Base-by-base conservation (phyloP, 2,113 vertebrate genomes). In the Lycaon pictus region DNA sequence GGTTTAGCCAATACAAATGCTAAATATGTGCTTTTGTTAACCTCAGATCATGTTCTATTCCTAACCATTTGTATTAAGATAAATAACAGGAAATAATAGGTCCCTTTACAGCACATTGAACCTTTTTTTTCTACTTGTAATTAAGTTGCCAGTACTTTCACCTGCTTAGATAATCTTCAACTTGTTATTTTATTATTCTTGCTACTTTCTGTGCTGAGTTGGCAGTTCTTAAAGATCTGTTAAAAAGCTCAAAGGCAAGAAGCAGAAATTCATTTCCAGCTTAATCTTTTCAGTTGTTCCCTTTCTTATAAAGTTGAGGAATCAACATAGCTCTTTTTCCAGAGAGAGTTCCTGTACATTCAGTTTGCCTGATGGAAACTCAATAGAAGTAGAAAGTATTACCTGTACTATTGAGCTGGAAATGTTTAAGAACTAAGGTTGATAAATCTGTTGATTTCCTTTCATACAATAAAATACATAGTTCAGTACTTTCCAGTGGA, bases 261-360 rank as follows among this genome's bases (percentile, higher is more conserved):
- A 94, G 56, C 60, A 96, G 29, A 65, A 86, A 35, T 56, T 83
- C 11, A 8, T 97, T 94, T 88, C 56, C 58, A 88, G 43, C 76
- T 84, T 58, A 43, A 22, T 95, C 60, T 69, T 84, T 96, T 82
- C 7, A 53, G 0, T 82, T 89, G 17, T 90, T 43, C 17, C 3
- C 79, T 97, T 69, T n/a, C 51, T 90, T 79, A 65, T 2, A 77
- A n/a, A 37, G 10, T 32, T 94, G n/a, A 72, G 58, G 43, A n/a
- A 7, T 91, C 25, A 74, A 84, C 71, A 58, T 76, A 79, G 32
- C 37, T 92, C 11, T 71, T 67, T 82, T 89, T 65, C 19, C 32
- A 51, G 65, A 32, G 65, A 84, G 29, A 80, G 1, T 48, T 53
- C 55, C 16, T 85, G 5, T 77, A 19, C 23, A 25, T 72, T 93